These are phyloP conservation scores for Acanthosepion pharaonis DNA, from an alignment of 2,888 invertebrate species.

Conservation along the genomic window DNA sequence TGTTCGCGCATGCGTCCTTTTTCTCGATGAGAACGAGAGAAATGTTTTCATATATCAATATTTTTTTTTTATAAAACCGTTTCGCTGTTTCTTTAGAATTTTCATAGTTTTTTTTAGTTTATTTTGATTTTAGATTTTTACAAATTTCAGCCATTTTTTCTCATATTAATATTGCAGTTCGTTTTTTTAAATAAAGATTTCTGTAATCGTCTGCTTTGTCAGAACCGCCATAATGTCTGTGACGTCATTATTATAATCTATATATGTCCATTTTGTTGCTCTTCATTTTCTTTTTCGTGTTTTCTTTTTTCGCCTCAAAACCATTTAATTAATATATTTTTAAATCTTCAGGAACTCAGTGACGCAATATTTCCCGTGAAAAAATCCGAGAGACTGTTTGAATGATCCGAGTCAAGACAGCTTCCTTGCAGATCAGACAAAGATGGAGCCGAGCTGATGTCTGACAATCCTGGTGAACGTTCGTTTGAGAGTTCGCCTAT, in stretches of 20 bases:
- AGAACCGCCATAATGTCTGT: not conserved
- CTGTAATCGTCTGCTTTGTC: not conserved
- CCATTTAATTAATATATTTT: not conserved
- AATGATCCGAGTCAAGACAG: constrained; percentile 65
- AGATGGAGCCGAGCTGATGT: constrained; percentile 69
- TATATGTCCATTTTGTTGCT: not conserved
- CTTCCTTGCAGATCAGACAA: constrained; percentile 67
- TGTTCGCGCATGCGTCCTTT: not conserved
- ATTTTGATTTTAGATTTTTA: not conserved
- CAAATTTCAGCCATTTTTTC: no score
- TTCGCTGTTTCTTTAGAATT: not conserved
- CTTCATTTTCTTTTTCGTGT: not conserved
- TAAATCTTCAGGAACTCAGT: constrained; percentile 55
- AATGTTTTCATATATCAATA: not conserved
- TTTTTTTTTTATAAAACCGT: not conserved
- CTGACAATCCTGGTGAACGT: constrained; percentile 68
- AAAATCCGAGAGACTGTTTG: constrained; percentile 66
- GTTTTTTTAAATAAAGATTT: not conserved
- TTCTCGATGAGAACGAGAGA: not conserved
- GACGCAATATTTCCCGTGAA: constrained; percentile 67
- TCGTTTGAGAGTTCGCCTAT: constrained; percentile 64
- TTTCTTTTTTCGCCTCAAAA: not conserved
- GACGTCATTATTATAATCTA: not conserved
- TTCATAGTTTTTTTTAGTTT: not conserved
- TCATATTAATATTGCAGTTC: no score